Percentiles rank a stretch among this genome's conserved stretches.
Evolutionary conservation across 2,888 invertebrate genomes (phyloP).

Genomic region (Acronicta leporina): DNA sequence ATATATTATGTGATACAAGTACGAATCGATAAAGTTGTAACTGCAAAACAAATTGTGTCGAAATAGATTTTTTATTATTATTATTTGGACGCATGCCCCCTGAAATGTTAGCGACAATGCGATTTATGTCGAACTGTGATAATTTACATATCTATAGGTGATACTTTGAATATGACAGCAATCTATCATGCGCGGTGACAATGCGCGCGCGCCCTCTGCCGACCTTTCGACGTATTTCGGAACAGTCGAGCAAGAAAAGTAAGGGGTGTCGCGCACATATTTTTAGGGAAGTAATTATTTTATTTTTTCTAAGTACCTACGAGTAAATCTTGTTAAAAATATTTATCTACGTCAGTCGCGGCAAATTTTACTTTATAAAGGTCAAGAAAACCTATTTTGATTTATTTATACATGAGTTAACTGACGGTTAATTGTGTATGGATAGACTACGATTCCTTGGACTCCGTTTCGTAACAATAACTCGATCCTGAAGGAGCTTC

Average conservation of each 20-base stretch:
- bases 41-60: constrained; percentile 47
- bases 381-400: too few relatives aligned
- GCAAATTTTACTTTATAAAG: too few relatives aligned
- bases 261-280: constrained; percentile 41
- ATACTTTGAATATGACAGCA: constrained; percentile 81
- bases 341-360: too few relatives aligned
- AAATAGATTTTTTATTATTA: constrained; percentile 55
- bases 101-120: constrained; percentile 63
- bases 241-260: constrained; percentile 30
- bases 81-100: constrained; percentile 56
- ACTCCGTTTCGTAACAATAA: too few relatives aligned
- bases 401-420: too few relatives aligned
- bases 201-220: constrained; percentile 73
- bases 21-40: constrained; percentile 17
- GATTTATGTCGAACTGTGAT: constrained; percentile 51
- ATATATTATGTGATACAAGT: constrained; percentile 15
- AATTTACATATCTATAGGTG: constrained; percentile 82
- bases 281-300: constrained; percentile 33
- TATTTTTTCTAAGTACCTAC: too few relatives aligned
- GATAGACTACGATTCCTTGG: too few relatives aligned
- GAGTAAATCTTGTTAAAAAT: too few relatives aligned
- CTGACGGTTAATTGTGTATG: too few relatives aligned
- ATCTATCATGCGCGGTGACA: constrained; percentile 82
- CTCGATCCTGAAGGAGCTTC: too few relatives aligned
- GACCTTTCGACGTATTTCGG: constrained; percentile 66